Evolutionary conservation across 1,140 invertebrate genomes (phyloP).

Genomic region (Pygmarrhopalites habei): DNA sequence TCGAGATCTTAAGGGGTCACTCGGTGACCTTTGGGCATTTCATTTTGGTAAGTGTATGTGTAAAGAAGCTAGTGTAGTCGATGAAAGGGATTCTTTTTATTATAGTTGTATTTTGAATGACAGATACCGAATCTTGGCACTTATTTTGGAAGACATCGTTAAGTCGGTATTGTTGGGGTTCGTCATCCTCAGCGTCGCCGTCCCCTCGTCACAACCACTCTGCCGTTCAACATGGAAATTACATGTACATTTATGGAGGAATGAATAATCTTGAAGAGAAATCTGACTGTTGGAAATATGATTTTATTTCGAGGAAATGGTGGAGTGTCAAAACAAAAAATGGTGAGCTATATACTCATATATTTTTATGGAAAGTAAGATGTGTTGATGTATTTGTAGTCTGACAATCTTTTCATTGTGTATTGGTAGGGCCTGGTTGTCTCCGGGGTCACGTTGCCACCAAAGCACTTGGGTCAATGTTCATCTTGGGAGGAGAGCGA

Average conservation of each 20-base stretch:
- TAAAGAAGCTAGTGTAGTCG: background rate
- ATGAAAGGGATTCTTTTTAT: too few species aligned
- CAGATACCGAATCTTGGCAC: slow-evolving; percentile 71
- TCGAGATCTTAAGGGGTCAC: slow-evolving; percentile 75
- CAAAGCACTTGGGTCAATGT: slow-evolving; percentile 67
- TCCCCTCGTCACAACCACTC: slow-evolving; percentile 72
- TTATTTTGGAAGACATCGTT: slow-evolving; percentile 44
- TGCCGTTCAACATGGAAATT: slow-evolving; percentile 65
- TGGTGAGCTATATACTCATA: too few species aligned
- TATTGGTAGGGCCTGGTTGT: too few species aligned
- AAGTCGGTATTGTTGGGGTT: slow-evolving; percentile 12
- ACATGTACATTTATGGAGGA: slow-evolving; percentile 82
- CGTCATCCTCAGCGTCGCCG: slow-evolving; percentile 1
- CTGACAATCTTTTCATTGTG: too few species aligned
- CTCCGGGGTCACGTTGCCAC: slow-evolving; percentile 75
- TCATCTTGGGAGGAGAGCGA: slow-evolving; percentile 73
- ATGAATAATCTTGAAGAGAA: slow-evolving; percentile 76
- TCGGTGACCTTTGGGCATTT: slow-evolving; percentile 75
- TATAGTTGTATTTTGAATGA: background rate
- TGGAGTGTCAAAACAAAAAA: slow-evolving; percentile 57
- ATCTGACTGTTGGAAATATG: slow-evolving; percentile 77
- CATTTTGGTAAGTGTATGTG: slow-evolving; percentile 62
- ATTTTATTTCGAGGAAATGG: slow-evolving; percentile 62
- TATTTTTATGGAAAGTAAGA: too few species aligned
- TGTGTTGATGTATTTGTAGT: too few species aligned